Evolutionary conservation across 2,888 invertebrate genomes (phyloP), one percentile per base, ranked within the genome.

Genomic region (Watsonalla cultraria): DNA sequence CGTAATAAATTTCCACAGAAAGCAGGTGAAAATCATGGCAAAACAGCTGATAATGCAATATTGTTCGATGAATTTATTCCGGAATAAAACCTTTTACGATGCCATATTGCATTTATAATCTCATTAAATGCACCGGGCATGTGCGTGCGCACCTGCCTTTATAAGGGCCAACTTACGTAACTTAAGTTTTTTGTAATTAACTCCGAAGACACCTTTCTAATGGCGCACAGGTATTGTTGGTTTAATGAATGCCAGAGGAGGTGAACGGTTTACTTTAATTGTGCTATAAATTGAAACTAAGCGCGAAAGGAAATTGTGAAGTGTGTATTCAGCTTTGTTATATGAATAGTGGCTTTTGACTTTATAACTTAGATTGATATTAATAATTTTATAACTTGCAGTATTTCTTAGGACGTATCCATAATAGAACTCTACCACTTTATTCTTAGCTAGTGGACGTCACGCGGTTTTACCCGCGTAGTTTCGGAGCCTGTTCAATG

Each of bases 51-150:
- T 55, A 57, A 47, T 52, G 42, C 33, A 47, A 53, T 54, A 56
- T 54, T 54, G 51, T 54, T 7, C 51, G 56, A 53, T 66, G 54
- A 52, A 55, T 52, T 55, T 52, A 55, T 46, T 54, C 42, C 50
- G 54, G 46, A 54, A 54, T 51, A 57, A 56, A 47, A 57, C 51
- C 46, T 58, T 49, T 49, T 49, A 49, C 49, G 49, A 78, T 70
- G 65, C 79, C 80, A 79, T 84, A 85, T 79, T 82, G 82, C 81
- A 74, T 84, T 84, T 84, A 85, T 83, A 85, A 81, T 82, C 76
- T 75, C 81, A 82, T 86, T 86, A 85, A 81, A 78, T 70, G 67
- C 64, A 71, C 67, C 68, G 66, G 64, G 73, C 66, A 73, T 74
- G 74, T 78, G 75, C 68, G 68, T 65, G 47, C 58, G 70, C 76